A percentile compares a stretch with the other conserved stretches of the same genome.
Conservation (phyloP, 1,140 invertebrate genomes). For the Magallana ariakensis region DNA sequence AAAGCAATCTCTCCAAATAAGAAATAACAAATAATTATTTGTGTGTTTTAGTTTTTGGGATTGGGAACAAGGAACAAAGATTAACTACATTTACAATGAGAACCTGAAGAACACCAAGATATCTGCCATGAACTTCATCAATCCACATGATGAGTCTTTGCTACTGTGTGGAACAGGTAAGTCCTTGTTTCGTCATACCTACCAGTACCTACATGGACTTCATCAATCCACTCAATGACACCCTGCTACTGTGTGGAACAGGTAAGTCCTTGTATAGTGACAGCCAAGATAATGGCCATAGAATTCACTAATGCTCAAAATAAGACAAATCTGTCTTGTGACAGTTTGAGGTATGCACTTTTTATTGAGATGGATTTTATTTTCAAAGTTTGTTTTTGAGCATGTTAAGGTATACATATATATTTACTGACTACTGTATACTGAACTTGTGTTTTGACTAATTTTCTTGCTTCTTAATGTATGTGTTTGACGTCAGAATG, state of each 20-base stretch:
- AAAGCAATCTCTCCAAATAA: too few relatives aligned
- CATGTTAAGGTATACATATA: too few relatives aligned
- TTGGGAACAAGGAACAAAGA: slow-evolving; percentile 79
- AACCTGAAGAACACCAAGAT: slow-evolving; percentile 83
- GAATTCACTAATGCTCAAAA: too few relatives aligned
- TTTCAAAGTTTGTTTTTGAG: too few relatives aligned
- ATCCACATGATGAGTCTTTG: slow-evolving; percentile 89
- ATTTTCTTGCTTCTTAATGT: not conserved
- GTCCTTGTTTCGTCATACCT: not conserved
- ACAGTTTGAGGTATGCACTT: too few relatives aligned
- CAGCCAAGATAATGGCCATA: too few relatives aligned
- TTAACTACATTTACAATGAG: slow-evolving; percentile 77
- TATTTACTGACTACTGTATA: not conserved
- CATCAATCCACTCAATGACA: too few relatives aligned
- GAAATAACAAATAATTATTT: too few relatives aligned
- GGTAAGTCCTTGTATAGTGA: not conserved
- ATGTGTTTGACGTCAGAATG: not conserved
- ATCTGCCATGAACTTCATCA: slow-evolving; percentile 92
- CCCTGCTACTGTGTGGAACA: too few relatives aligned
- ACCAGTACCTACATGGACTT: not conserved
- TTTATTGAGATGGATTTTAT: too few relatives aligned
- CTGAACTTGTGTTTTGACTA: not conserved
- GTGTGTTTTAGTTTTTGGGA: slow-evolving; percentile 80
- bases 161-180: slow-evolving; percentile 84
- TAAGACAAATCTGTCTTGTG: too few relatives aligned